A percentile compares a stretch with the other conserved stretches of the same genome.
Evolutionary conservation across 2,113 vertebrate genomes (phyloP).

Genomic region (Litocranius walleri): DNA sequence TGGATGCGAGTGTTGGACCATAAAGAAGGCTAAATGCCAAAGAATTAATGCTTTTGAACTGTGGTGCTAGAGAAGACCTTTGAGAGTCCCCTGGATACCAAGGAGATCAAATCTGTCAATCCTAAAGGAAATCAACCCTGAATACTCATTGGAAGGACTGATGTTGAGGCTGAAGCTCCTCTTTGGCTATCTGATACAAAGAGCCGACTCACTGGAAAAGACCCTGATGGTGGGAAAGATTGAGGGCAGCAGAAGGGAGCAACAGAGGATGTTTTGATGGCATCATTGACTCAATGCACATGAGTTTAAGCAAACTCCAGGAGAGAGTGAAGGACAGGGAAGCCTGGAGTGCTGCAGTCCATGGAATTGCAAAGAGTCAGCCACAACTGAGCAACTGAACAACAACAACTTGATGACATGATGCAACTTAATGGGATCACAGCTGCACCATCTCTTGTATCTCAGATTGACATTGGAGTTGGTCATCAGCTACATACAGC

Average conservation of each 20-base stretch:
- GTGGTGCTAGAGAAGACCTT: not conserved
- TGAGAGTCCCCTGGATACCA: not conserved
- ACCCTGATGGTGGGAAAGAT: not conserved
- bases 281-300: not conserved
- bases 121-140: not conserved
- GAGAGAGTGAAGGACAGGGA: not conserved
- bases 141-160: not conserved
- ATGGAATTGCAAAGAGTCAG: not conserved
- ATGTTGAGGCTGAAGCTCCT: not conserved
- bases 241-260: not conserved
- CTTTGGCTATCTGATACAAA: not conserved
- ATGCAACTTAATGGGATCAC: not conserved
- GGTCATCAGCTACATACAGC: not conserved
- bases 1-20: not conserved
- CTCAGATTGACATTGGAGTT: not conserved
- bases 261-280: not conserved
- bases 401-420: not conserved
- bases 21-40: not conserved
- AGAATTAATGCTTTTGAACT: not conserved
- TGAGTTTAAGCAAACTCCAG: not conserved
- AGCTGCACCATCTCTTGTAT: not conserved
- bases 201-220: not conserved
- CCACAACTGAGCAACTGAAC: not conserved
- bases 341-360: not conserved
- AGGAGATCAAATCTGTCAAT: not conserved